Evolutionary conservation across 2,113 vertebrate species (phyloP), one percentile per base, ranked within the genome.

Genomic region (Entomyzon cyanotis): DNA sequence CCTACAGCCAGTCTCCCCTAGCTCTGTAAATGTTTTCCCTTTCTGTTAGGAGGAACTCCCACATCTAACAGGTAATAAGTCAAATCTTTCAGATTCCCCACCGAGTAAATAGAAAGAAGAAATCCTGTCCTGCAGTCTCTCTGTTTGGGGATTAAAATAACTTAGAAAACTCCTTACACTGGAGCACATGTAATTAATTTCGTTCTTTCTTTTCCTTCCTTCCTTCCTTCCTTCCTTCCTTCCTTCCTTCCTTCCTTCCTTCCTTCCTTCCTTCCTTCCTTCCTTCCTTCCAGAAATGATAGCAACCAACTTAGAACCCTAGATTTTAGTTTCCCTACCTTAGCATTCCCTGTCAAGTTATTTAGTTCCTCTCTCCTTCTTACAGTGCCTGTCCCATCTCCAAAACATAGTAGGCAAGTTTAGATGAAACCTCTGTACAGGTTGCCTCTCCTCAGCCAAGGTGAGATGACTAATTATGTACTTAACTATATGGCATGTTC

Each of bases 131-230:
- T 47, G 8, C 7, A 24, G 58, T 78, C 31, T 58, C 20, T 53
- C 12, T 65, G 12, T 22, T 2, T 3, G 27, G 13, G 8, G 11
- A 41, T 59, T 60, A 53, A 77, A 60, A 77, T 27, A 35, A 37
- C 30, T 58, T 3, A 0, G 6, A 49, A 10, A 62, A 5, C 1
- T 4, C 5, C 10, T 35, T 60, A 44, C 6, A 37, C 8, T 46
- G 8, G 6, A 88, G 12, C 9, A 76, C 4, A 28, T 1, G 0
- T 21, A 17, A 27, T 52, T 37, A 37, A 4, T 41, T 9, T 9
- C 23, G 28, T 11, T 44, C 41, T 21, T 33, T 65, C 42, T 16
- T 35, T 25, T 25, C n/a, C 7, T 22, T 33, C 31, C 11, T 23
- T 13, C 20, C 20, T 10, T 25, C 15, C 23, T 11, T 11, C 8